Conservation (phyloP, 2,888 invertebrate genomes). For the Caenorhabditis afra region DNA sequence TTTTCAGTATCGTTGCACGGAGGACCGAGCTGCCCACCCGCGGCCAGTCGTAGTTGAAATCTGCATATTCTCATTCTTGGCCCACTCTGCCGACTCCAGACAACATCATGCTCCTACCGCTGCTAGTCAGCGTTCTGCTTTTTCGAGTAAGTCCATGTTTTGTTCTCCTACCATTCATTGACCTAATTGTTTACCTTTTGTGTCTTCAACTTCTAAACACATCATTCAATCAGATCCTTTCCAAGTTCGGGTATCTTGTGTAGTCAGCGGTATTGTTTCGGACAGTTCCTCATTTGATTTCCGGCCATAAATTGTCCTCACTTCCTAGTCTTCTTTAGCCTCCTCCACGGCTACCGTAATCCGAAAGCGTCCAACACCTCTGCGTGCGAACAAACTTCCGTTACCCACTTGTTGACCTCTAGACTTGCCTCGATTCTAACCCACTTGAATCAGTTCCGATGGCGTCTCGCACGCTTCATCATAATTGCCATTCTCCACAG, state of each 20-base stretch:
- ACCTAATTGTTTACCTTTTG: slow-evolving; percentile 34
- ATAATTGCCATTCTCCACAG: slow-evolving; percentile 47
- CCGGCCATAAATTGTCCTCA: slow-evolving; percentile 6
- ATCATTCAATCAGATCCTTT: slow-evolving; percentile 12
- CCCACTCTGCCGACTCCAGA: slow-evolving; percentile 51
- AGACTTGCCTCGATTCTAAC: slow-evolving; percentile 35
- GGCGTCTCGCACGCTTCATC: slow-evolving; percentile 40
- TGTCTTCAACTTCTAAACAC: slow-evolving; percentile 9
- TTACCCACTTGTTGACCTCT: slow-evolving; percentile 52
- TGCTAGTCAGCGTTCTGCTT: slow-evolving; percentile 57
- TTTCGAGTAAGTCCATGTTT: slow-evolving; percentile 52
- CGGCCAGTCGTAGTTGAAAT: slow-evolving; percentile 35
- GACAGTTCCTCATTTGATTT: background rate
- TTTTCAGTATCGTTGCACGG: slow-evolving; percentile 47
- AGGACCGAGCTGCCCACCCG: slow-evolving; percentile 45
- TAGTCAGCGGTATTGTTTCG: background rate
- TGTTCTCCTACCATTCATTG: slow-evolving; percentile 28
- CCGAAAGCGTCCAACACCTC: background rate
- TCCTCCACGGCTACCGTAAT: slow-evolving; percentile 3
- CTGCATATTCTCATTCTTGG: slow-evolving; percentile 54
- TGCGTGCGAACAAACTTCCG: slow-evolving; percentile 21
- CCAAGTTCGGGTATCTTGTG: background rate
- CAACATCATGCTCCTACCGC: slow-evolving; percentile 57
- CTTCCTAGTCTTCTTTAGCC: slow-evolving; percentile 2
- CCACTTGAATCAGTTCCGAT: slow-evolving; percentile 48